A percentile compares a stretch with the other conserved stretches of the same genome.
phyloP scores from a whole-genome alignment of 2,888 invertebrate genomes.

The Cyclophora punctaria region DNA sequence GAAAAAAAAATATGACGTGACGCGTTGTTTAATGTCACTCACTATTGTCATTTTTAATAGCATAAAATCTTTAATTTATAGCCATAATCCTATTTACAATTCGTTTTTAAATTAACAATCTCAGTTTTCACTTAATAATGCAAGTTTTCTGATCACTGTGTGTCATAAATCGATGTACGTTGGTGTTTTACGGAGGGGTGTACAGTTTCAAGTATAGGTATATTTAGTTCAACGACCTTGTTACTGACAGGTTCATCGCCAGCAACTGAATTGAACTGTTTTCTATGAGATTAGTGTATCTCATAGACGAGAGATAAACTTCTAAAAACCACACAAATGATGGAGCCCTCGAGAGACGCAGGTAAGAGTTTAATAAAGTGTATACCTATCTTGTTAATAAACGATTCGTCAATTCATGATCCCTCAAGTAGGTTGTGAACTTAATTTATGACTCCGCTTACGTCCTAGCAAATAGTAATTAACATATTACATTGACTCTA shows the following conservation, averaged over 20 bases:
- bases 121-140: too few relatives aligned
- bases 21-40: constrained; percentile 57
- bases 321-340: constrained; percentile 33
- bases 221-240: constrained; percentile 76
- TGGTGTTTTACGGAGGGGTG: constrained; percentile 36
- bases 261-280: constrained; percentile 60
- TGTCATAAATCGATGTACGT: constrained; percentile 28
- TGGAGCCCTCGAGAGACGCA: constrained; percentile 72
- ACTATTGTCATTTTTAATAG: constrained; percentile 23
- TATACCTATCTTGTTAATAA: too few relatives aligned
- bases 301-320: constrained; percentile 45
- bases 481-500: too few relatives aligned
- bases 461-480: too few relatives aligned
- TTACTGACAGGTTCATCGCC: constrained; percentile 74
- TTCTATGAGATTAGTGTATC: constrained; percentile 62
- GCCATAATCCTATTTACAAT: too few relatives aligned
- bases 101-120: too few relatives aligned
- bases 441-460: too few relatives aligned
- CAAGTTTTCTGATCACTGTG: constrained; percentile 16
- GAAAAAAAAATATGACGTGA: constrained; percentile 40
- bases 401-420: too few relatives aligned
- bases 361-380: constrained; percentile 36
- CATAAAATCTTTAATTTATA: too few relatives aligned
- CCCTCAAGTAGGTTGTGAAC: too few relatives aligned
- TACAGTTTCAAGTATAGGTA: constrained; percentile 61